Evolutionary conservation across 2,113 vertebrate species (phyloP).

Genomic region (Callorhinus ursinus): DNA sequence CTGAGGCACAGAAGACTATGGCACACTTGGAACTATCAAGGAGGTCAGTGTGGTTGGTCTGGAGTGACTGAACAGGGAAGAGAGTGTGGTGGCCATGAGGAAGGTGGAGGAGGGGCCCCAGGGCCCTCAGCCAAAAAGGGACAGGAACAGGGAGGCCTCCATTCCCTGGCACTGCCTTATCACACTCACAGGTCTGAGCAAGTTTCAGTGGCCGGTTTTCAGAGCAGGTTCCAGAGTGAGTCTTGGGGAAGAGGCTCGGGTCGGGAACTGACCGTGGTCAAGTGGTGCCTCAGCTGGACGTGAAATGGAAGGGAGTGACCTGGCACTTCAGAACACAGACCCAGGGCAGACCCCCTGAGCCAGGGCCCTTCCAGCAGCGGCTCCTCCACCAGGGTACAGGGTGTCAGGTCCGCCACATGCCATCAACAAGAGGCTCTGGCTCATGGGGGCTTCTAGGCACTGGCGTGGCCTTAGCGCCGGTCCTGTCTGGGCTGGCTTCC

Average conservation of each 20-base stretch:
- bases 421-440: not conserved
- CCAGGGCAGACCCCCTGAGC: not conserved
- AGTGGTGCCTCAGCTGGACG: not conserved
- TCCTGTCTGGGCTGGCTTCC: not conserved
- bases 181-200: not conserved
- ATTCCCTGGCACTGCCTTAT: not conserved
- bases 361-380: not conserved
- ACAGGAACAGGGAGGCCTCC: not conserved
- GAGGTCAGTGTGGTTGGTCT: not conserved
- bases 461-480: not conserved
- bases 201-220: not conserved
- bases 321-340: not conserved
- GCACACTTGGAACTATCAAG: no score
- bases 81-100: not conserved
- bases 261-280: not conserved
- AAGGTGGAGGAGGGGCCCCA: not conserved
- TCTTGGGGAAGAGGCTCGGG: not conserved
- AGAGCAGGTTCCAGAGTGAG: not conserved
- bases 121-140: not conserved
- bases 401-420: rapidly evolving
- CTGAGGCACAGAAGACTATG: not conserved
- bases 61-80: not conserved
- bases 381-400: not conserved
- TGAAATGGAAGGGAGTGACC: rapidly evolving
- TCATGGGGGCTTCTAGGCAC: not conserved